These are phyloP conservation scores for Bimastos eiseni DNA, from an alignment of 2,888 invertebrate genomes.

Conservation along the genomic window DNA sequence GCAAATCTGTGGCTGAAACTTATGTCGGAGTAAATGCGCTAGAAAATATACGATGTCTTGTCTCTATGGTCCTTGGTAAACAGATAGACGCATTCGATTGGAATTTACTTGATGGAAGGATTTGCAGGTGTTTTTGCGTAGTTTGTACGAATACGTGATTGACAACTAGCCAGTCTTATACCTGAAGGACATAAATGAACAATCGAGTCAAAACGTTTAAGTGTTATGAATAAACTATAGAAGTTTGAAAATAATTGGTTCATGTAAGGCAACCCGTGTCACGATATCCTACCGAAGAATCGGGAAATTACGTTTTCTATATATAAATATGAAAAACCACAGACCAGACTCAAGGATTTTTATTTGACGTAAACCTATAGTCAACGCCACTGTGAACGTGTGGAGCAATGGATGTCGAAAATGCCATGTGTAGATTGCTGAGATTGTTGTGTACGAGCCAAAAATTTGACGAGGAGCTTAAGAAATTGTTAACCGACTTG, in stretches of 20 bases:
- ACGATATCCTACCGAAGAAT: not conserved
- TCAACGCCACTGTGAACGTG: not conserved
- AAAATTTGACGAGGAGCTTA: not conserved
- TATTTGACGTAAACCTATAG: not conserved
- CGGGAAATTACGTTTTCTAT: not conserved
- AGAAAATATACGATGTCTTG: not conserved
- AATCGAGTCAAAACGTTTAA: not conserved
- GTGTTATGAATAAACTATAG: not conserved
- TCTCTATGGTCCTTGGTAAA: not conserved
- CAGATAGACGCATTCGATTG: not conserved
- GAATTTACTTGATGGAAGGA: not conserved
- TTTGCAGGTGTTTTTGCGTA: not conserved
- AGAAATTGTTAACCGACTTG: not conserved
- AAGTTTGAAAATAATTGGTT: not conserved
- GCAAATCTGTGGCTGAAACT: not conserved
- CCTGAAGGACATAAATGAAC: not conserved
- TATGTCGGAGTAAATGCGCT: not conserved
- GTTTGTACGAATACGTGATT: not conserved
- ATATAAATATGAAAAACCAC: not conserved
- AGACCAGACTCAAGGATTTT: not conserved
- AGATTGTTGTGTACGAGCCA: conserved; percentile 3
- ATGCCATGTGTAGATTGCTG: not conserved
- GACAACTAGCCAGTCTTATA: not conserved
- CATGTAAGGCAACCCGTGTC: not conserved
- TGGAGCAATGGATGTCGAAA: not conserved